Evolutionary conservation across 2,797 vertebrate species (phyloP), one percentile per base, ranked within the genome.

Genomic region (Lepus oiostolus): DNA sequence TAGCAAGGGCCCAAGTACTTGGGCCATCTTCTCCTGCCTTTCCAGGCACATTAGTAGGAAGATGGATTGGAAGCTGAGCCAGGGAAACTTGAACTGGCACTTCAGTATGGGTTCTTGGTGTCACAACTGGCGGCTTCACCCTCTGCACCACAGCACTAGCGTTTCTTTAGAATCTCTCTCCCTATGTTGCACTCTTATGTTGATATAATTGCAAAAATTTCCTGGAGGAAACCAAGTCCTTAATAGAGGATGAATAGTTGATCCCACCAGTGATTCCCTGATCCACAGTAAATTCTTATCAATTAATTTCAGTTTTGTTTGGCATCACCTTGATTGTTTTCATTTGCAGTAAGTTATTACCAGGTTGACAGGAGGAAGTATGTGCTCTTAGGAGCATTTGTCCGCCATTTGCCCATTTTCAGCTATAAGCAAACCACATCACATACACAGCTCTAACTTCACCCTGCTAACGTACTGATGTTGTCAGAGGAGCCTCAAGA

Each of bases 221-320:
- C 50, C 67, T 85, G 24, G 35, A 82, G 62, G 88, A 90, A 92
- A 88, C 10, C 13, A 58, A 79, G 60, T 13, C 58, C 19, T 83
- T 79, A 60, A 58, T 35, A 54, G 35, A 28, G 22, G 28, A 71
- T 38, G 38, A 77, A 74, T 47, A 85, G n/a, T 24, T 24, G 9
- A 19, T 67, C 0, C 4, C 67, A 85, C 12, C 8, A n/a, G 42
- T 32, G 30, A 71, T 47, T 79, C 35, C 42, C 47, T 72, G 58
- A 50, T 28, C 60, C 42, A 47, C 42, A 80, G 32, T 88, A 42
- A 72, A 84, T 5, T 9, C 54, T 90, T 80, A 42, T 70, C 74
- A 32, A 62, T 28, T 92, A 63, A 70, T 90, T 92, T 90, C 65
- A 72, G 8, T 91, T 89, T 22, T 87, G 8, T 71, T 89, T 91